Evolutionary conservation across 2,888 invertebrate genomes (phyloP), one percentile per base, ranked within the genome.

Genomic region (Proisotoma minuta): DNA sequence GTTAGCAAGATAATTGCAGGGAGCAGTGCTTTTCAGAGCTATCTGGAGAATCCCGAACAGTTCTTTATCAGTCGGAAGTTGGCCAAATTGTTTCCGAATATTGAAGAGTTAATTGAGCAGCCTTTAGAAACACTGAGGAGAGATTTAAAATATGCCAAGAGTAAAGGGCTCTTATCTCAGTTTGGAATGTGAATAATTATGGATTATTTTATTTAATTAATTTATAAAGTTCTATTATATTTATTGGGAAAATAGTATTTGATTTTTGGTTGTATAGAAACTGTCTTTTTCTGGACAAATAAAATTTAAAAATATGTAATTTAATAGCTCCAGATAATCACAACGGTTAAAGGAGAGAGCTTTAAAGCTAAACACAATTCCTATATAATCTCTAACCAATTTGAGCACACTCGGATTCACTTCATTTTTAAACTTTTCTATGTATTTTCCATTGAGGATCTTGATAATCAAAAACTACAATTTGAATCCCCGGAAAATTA

Each of bases 401-500:
- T 34, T 34, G 12, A 34, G 12, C 12, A 10, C 34, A 34, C 34
- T 34, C 34, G 34, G 12, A 10, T 34, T 10, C 34, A 34, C 34
- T 10, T 34, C 8, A 34, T 8, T 8, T 34, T 34, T 34, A 10
- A 34, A 12, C 12, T 34, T 34, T 34, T 4, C 57, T 39, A 43
- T 18, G 22, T 24, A 12, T 5, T 59, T 59, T 59, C 59, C 59
- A 59, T 5, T 51, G 39, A 8, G 51, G 59, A 52, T 59, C 59
- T 26, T 59, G 59, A 52, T 59, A 59, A 24, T 59, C 59, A 29
- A 59, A 26, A 15, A 52, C 39, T 5, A 50, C 29, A 3, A 59
- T 18, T 4, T 8, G 39, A 50, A 59, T 51, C 27, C 59, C 59
- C 10, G 59, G 59, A 39, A 59, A 59, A 24, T 59, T 59, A 18